Conservation (phyloP, 2,113 vertebrate species). For the Struthidea cinerea region DNA sequence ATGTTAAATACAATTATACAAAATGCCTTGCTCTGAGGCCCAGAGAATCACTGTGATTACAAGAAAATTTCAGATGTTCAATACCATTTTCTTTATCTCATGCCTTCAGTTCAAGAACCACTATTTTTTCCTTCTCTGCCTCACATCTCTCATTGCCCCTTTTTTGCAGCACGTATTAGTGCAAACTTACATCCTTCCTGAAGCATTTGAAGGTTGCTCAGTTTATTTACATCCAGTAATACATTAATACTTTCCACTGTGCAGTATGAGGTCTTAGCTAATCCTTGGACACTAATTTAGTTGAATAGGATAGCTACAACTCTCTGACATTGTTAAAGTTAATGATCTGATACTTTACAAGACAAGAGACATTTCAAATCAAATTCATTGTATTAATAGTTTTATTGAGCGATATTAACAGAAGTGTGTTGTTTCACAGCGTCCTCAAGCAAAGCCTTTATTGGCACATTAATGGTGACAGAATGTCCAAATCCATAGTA, state of each 20-base stretch:
- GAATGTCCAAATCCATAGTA: constrained; percentile 27
- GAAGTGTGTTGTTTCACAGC: constrained; percentile 20
- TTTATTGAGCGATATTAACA: constrained; percentile 63
- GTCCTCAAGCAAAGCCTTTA: constrained; percentile 41
- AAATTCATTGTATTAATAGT: constrained; percentile 64
- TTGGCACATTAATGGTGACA: constrained; percentile 40
- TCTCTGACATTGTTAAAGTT: constrained; percentile 60
- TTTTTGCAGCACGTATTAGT: background rate
- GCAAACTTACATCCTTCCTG: background rate
- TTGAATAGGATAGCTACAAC: constrained; percentile 37
- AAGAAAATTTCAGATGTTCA: background rate
- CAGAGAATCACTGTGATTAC: background rate
- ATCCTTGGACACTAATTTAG: constrained; percentile 58
- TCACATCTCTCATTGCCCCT: background rate
- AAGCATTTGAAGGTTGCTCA: constrained; percentile 7
- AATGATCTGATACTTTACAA: constrained; percentile 66
- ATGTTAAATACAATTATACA: background rate
- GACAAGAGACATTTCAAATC: constrained; percentile 58
- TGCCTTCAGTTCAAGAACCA: background rate
- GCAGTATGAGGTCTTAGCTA: constrained; percentile 31
- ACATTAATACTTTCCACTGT: constrained; percentile 6
- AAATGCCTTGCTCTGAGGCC: background rate
- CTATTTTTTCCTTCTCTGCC: background rate
- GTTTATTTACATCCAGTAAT: constrained; percentile 35
- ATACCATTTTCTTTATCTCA: background rate